These are phyloP conservation scores for Engystomops pustulosus DNA, from an alignment of 2,113 vertebrate genomes.

Conservation along the genomic window DNA sequence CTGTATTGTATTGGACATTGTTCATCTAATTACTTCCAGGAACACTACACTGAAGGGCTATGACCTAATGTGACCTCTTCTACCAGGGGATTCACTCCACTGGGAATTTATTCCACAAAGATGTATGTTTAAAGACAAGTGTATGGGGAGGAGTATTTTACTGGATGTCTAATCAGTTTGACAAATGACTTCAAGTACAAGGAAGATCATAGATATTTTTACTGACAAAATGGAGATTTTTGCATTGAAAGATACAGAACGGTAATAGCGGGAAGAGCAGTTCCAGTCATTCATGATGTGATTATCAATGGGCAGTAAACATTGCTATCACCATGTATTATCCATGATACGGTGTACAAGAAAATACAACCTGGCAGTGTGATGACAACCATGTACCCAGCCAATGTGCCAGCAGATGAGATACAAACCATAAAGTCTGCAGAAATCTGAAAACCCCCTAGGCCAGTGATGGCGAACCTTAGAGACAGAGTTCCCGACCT, in stretches of 20 bases:
- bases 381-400: no score
- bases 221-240: background rate
- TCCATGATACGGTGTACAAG: no score
- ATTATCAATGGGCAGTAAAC: background rate
- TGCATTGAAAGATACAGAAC: background rate
- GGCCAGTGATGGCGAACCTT: no score
- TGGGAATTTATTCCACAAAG: constrained; percentile 29
- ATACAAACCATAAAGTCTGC: no score
- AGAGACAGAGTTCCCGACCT: no score
- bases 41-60: constrained; percentile 39
- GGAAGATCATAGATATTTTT: background rate
- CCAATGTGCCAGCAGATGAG: no score
- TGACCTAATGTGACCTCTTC: constrained; percentile 44
- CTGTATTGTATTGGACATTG: constrained; percentile 48
- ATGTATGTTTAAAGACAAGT: constrained; percentile 29
- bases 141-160: constrained; percentile 10
- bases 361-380: no score
- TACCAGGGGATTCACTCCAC: constrained; percentile 46
- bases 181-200: constrained; percentile 26
- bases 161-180: background rate
- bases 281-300: background rate
- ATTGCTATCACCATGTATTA: background rate
- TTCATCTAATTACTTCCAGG: constrained; percentile 54
- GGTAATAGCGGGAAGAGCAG: background rate
- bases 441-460: no score